These are phyloP conservation scores for Ridgeia piscesae DNA, from an alignment of 1,140 invertebrate genomes.

Conservation along the genomic window DNA sequence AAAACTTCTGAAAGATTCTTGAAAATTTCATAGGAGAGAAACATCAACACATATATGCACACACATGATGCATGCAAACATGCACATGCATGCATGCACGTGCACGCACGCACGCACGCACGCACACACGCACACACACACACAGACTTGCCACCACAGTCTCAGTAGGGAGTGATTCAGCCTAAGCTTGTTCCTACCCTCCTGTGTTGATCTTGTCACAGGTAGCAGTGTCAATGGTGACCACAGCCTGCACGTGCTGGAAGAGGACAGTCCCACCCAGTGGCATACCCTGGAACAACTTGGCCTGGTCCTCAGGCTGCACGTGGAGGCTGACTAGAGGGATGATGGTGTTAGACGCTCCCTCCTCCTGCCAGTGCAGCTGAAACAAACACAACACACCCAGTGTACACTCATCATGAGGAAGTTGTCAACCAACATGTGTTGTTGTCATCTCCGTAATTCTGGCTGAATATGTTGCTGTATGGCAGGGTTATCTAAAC, in stretches of 20 bases:
- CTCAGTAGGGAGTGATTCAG: neutral
- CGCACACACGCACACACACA: too few relatives aligned
- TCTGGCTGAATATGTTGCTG: too few relatives aligned
- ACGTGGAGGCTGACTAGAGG: neutral
- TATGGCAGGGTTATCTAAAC: too few relatives aligned
- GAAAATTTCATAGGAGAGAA: too few relatives aligned
- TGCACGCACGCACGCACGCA: too few relatives aligned
- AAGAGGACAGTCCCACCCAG: neutral
- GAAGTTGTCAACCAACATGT: neutral
- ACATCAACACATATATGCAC: too few relatives aligned
- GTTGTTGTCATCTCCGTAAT: too few relatives aligned
- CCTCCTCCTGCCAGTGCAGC: neutral
- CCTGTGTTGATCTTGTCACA: neutral
- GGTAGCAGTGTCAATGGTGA: neutral
- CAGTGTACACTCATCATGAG: neutral
- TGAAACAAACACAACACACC: neutral
- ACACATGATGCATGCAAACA: too few relatives aligned
- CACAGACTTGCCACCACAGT: too few relatives aligned
- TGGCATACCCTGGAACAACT: neutral
- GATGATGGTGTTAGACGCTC: neutral
- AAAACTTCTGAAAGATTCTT: too few relatives aligned
- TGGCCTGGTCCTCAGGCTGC: neutral
- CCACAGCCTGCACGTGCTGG: neutral
- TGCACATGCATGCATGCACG: too few relatives aligned
- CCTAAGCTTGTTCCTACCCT: neutral